These are phyloP conservation scores for Gari tellinella DNA, from an alignment of 2,888 invertebrate species.

Conservation along the genomic window DNA sequence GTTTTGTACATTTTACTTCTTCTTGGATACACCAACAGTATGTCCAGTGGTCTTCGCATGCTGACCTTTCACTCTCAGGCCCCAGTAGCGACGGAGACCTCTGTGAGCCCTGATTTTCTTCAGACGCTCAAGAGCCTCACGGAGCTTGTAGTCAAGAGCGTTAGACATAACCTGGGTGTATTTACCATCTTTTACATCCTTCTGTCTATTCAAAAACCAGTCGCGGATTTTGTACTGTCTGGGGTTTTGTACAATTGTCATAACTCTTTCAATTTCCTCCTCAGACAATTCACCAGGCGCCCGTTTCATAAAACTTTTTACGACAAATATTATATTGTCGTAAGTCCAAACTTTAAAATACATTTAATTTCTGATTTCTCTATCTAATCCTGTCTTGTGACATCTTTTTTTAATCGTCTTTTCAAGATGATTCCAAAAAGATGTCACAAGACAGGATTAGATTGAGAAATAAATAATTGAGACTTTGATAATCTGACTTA, in stretches of 20 bases:
- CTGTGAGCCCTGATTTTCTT: slow-evolving; percentile 99
- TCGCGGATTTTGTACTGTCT: slow-evolving; percentile 99
- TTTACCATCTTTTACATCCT: slow-evolving; percentile 99
- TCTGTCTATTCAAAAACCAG: slow-evolving; percentile 99
- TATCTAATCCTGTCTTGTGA: no score
- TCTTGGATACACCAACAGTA: slow-evolving; percentile 99
- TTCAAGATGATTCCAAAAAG: no score
- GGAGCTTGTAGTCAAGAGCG: slow-evolving; percentile 97
- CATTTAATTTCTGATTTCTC: no score
- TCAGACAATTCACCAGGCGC: slow-evolving; percentile 99
- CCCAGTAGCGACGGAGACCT: slow-evolving; percentile 99
- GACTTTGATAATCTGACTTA: no score
- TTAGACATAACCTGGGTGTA: slow-evolving; percentile 96
- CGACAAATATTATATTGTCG: no score
- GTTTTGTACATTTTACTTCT: slow-evolving; percentile 89
- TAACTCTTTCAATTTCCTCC: slow-evolving; percentile 99
- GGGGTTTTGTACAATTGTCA: slow-evolving; percentile 99
- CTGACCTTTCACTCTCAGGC: slow-evolving; percentile 99
- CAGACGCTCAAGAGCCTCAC: slow-evolving; percentile 99
- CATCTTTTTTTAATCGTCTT: no score
- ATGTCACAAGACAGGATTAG: no score
- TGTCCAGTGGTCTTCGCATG: slow-evolving; percentile 99
- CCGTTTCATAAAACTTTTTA: no score
- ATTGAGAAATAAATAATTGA: no score
- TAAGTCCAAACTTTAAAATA: no score